Percentiles rank a stretch among this genome's conserved stretches.
These are phyloP conservation scores for Zingel zingel DNA, from an alignment of 2,113 vertebrate genomes.

Conservation along the genomic window DNA sequence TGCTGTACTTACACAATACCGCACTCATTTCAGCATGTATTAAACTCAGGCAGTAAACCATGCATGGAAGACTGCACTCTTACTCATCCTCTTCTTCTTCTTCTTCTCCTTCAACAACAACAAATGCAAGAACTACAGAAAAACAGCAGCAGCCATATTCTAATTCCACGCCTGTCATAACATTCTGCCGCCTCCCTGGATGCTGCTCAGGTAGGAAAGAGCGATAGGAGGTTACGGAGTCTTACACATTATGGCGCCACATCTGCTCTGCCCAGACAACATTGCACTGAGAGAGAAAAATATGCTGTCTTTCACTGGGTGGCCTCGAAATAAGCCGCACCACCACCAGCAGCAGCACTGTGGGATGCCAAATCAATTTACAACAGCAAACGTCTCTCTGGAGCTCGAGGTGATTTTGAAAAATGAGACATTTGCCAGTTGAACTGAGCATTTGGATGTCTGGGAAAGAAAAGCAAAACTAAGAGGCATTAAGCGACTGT, in stretches of 20 bases:
- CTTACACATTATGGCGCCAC: constrained; percentile 55
- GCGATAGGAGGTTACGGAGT: constrained; percentile 49
- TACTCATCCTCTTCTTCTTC: constrained; percentile 30
- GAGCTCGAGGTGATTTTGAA: background rate
- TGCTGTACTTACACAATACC: constrained; percentile 66
- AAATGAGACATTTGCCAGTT: background rate
- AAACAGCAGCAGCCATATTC: constrained; percentile 46
- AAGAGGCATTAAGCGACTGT: no score
- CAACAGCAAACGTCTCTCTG: background rate
- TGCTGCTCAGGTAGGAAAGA: constrained; percentile 50
- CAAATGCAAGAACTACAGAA: constrained; percentile 10
- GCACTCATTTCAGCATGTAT: constrained; percentile 57
- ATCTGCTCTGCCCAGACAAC: constrained; percentile 50
- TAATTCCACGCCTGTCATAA: constrained; percentile 55
- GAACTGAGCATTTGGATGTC: no score
- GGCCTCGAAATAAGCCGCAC: constrained; percentile 12
- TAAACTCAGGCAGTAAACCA: constrained; percentile 70
- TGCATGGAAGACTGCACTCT: constrained; percentile 48
- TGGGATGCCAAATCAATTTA: constrained; percentile 20
- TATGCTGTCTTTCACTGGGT: constrained; percentile 13
- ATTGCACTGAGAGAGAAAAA: background rate
- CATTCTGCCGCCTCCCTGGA: constrained; percentile 45
- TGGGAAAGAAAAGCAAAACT: no score
- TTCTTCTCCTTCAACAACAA: background rate
- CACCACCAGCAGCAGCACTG: background rate